Conservation (phyloP, 2,888 invertebrate species). For the Ferdinandea cuprea region DNA sequence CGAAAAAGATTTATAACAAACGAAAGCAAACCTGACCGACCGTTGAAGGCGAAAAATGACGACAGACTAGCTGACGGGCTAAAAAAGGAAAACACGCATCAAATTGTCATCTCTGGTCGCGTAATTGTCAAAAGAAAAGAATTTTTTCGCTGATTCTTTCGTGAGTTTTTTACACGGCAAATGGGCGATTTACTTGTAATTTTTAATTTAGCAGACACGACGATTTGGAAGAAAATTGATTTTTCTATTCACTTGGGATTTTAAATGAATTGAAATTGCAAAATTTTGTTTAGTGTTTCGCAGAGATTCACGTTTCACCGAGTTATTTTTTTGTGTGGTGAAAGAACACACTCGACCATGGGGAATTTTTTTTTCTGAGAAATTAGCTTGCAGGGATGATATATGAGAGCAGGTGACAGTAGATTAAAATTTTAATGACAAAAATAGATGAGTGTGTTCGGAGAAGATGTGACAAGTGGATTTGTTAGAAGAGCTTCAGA, state of each 20-base stretch:
- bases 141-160: conserved; percentile 24
- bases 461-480: conserved; percentile 6
- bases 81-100: conserved; percentile 73
- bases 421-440: neutral
- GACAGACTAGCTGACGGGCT: conserved; percentile 69
- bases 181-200: conserved; percentile 5
- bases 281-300: conserved; percentile 52
- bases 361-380: conserved; percentile 50
- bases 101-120: conserved; percentile 73
- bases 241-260: conserved; percentile 47
- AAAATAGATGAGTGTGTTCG: neutral
- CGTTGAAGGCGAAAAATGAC: conserved; percentile 70
- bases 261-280: conserved; percentile 24
- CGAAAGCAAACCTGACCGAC: conserved; percentile 7
- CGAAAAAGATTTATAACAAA: conserved; percentile 20
- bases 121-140: conserved; percentile 64
- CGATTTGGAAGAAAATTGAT: conserved; percentile 3
- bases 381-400: conserved; percentile 44
- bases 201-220: conserved; percentile 6
- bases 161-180: conserved; percentile 10
- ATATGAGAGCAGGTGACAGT: conserved; percentile 36
- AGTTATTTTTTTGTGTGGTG: conserved; percentile 58
- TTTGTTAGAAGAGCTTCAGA: conserved; percentile 22
- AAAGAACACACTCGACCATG: conserved; percentile 58
- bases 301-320: conserved; percentile 66